Base-by-base conservation (phyloP, 2,888 invertebrate species). In the Parapristionchus giblindavisi region DNA sequence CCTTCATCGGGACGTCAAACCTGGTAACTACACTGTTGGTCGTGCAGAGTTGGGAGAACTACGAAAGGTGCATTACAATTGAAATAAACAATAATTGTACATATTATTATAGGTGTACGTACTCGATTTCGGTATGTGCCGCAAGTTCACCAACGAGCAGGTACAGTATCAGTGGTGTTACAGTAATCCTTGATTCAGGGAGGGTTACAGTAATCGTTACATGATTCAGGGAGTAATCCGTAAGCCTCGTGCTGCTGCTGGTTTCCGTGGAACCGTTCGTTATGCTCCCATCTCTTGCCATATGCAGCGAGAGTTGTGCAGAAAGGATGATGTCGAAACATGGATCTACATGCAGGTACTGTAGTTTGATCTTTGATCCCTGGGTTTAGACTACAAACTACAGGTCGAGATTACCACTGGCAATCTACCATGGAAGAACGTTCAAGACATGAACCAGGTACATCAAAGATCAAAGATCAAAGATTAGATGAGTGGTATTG, bases 281-380 rank as follows among this genome's bases (percentile, higher is more conserved):
- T 85, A 85, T 75, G 85, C 85, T 0, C 82, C 85, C 58, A 82
- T 85, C 77, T 81, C 82, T 73, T 85, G 85, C 77, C 85, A 85
- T 70, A 74, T 85, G 63, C 83, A 84, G 75, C 48, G 84, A 14
- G 85, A 85, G 51, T 75, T 84, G 65, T 85, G 85, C 79, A 77
- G 83, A 63, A 85, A 85, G 77, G 85, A 83, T 54, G 83, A 83
- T 58, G 76, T 80, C 24, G 83, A 83, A 74, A 77, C 76, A 11
- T 83, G 83, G 83, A 43, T 83, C 40, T 83, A 83, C 79, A 81
- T 82, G 81, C 83, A 72, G 72, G 56, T 58, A 72, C 56, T n/a
- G n/a, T n/a, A n/a, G n/a, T n/a, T n/a, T n/a, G n/a, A n/a, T n/a
- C n/a, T n/a, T n/a, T n/a, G n/a, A n/a, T n/a, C n/a, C n/a, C 48